phyloP scores from a whole-genome alignment of 2,888 invertebrate species.

The Schizotus pectinicornis region DNA sequence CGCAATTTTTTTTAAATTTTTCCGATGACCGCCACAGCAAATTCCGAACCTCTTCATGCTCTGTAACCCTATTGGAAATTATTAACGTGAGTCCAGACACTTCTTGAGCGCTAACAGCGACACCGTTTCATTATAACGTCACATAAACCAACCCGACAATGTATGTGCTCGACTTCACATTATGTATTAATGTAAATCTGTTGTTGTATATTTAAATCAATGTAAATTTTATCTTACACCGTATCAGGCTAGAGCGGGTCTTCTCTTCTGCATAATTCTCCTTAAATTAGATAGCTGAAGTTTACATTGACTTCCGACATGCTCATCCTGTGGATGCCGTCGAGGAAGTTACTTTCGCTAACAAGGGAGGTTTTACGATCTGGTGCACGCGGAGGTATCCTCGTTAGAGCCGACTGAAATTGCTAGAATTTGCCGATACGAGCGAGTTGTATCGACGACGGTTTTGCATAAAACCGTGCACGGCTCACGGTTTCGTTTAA shows the following conservation, averaged over 20 bases:
- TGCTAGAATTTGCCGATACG: conserved; percentile 11
- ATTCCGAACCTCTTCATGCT: too few relatives aligned
- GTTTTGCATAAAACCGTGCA: conserved; percentile 5
- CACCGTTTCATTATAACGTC: too few relatives aligned
- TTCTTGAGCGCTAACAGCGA: too few relatives aligned
- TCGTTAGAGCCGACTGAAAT: conserved; percentile 11
- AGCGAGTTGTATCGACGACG: conserved; percentile 1
- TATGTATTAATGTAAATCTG: conserved; percentile 27
- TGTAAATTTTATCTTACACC: conserved; percentile 25
- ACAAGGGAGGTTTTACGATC: conserved; percentile 22
- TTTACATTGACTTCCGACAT: conserved; percentile 35
- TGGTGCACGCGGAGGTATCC: not conserved
- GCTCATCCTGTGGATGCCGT: conserved; percentile 31
- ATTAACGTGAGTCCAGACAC: too few relatives aligned
- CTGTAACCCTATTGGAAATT: too few relatives aligned
- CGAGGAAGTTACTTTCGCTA: conserved; percentile 27
- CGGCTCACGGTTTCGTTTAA: not conserved
- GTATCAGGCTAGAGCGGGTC: conserved; percentile 7
- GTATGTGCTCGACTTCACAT: conserved; percentile 20
- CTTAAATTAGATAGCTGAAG: conserved; percentile 35
- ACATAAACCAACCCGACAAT: conserved; percentile 16
- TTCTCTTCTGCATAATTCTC: conserved; percentile 24
- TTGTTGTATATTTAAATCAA: conserved; percentile 22
- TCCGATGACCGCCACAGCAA: too few relatives aligned
- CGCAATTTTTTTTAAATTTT: too few relatives aligned